phyloP scores from a whole-genome alignment of 2,888 invertebrate genomes.

The Dasysyrphus albostriatus region DNA sequence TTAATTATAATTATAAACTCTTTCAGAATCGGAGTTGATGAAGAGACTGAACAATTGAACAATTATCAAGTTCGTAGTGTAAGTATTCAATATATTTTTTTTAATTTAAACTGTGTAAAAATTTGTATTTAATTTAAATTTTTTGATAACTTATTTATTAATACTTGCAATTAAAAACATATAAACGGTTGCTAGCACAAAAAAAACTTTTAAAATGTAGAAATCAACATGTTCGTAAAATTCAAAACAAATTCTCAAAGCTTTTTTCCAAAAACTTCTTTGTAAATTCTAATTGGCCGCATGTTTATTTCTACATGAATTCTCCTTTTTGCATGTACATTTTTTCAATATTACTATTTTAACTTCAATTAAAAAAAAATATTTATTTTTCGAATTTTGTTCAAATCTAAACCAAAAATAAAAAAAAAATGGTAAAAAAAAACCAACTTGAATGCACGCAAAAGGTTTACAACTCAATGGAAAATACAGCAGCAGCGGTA shows the following conservation, averaged over 20 bases:
- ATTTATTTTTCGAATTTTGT: slow-evolving; percentile 61
- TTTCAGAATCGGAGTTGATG: slow-evolving; percentile 94
- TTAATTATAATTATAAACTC: not conserved
- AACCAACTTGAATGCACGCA: slow-evolving; percentile 69
- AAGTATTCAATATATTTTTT: slow-evolving; percentile 85
- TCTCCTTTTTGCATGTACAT: slow-evolving; percentile 55
- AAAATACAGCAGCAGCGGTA: slow-evolving; percentile 86
- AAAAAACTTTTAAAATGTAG: slow-evolving; percentile 34
- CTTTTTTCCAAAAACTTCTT: not conserved
- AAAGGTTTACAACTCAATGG: slow-evolving; percentile 89
- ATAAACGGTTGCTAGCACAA: slow-evolving; percentile 33
- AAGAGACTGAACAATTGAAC: slow-evolving; percentile 94
- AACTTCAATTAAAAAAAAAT: slow-evolving; percentile 7
- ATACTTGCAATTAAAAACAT: slow-evolving; percentile 35
- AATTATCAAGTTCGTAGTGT: slow-evolving; percentile 92
- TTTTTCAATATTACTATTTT: slow-evolving; percentile 5
- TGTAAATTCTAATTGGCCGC: not conserved
- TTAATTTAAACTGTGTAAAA: slow-evolving; percentile 21
- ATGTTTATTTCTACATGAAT: slow-evolving; percentile 61
- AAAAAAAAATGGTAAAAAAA: slow-evolving; percentile 38
- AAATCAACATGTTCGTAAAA: slow-evolving; percentile 48
- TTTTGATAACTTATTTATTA: slow-evolving; percentile 12
- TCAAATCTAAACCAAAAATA: slow-evolving; percentile 33
- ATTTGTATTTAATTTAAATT: slow-evolving; percentile 16
- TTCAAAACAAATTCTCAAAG: not conserved